Conservation (phyloP, 2,113 vertebrate species). For the Anhinga rufa region DNA sequence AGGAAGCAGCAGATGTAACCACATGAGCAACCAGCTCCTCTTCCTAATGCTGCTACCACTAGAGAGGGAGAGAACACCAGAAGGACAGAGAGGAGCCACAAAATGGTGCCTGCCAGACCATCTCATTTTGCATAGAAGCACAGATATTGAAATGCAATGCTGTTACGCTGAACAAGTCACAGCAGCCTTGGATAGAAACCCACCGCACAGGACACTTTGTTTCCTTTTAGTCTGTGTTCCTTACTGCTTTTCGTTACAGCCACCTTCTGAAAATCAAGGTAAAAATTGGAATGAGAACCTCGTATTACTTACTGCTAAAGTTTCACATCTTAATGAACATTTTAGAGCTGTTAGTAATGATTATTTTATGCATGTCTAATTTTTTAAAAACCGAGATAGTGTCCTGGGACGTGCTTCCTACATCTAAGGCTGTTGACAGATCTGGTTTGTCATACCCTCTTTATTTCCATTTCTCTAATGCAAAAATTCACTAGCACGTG, state of each 20-base stretch:
- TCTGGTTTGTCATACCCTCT: not conserved
- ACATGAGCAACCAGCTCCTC: not conserved
- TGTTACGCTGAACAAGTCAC: not conserved
- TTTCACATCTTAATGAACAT: not conserved
- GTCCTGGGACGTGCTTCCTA: slow-evolving; percentile 47
- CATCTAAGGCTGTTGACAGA: slow-evolving; percentile 23
- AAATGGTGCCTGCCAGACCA: not conserved
- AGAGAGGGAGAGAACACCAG: not conserved
- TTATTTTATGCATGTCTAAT: not conserved
- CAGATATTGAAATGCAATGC: not conserved
- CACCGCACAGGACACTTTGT: slow-evolving; percentile 57
- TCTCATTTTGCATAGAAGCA: not conserved
- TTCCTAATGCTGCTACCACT: not conserved
- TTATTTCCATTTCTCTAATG: slow-evolving; percentile 45
- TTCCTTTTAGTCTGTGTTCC: slow-evolving; percentile 69
- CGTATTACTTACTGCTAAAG: not conserved
- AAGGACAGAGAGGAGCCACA: not conserved
- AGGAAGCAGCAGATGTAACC: not conserved
- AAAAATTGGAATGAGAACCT: slow-evolving; percentile 45
- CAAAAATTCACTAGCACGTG: slow-evolving; percentile 20
- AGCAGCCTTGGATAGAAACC: slow-evolving; percentile 60
- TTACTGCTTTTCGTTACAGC: slow-evolving; percentile 60
- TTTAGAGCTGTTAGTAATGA: not conserved
- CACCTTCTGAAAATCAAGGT: slow-evolving; percentile 69
- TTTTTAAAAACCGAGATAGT: not conserved